Conservation (phyloP, 2,888 invertebrate species). For the Temnothorax rugatulus region DNA sequence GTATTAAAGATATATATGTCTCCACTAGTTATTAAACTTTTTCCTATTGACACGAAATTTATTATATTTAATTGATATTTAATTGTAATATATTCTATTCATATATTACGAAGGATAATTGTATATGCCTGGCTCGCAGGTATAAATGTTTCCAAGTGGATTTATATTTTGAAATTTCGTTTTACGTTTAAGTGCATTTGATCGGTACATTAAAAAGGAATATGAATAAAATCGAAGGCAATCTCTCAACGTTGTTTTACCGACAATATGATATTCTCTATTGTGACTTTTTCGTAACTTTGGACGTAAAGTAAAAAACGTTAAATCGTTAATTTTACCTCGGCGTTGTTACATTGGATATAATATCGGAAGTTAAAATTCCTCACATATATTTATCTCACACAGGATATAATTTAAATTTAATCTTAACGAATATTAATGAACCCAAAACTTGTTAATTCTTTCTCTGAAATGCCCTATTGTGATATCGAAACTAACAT, state of each 20-base stretch:
- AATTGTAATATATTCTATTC: conserved; percentile 73
- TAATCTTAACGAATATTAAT: conserved; percentile 17
- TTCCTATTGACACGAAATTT: conserved; percentile 82
- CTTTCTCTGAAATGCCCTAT: conserved; percentile 56
- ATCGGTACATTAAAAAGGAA: conserved; percentile 24
- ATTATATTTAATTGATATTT: conserved; percentile 79
- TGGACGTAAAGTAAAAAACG: neutral
- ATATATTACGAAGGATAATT: conserved; percentile 57
- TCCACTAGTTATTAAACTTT: conserved; percentile 83
- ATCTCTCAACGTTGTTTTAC: conserved; percentile 28
- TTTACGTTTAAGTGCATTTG: conserved; percentile 41
- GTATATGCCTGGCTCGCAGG: conserved; percentile 53
- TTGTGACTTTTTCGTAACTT: conserved; percentile 21
- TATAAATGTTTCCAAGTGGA: conserved; percentile 64
- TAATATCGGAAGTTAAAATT: conserved; percentile 23
- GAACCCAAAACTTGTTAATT: conserved; percentile 51
- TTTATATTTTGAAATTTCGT: conserved; percentile 43
- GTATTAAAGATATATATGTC: conserved; percentile 81
- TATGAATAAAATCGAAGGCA: neutral
- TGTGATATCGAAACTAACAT: conserved; percentile 53
- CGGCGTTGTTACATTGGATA: conserved; percentile 16
- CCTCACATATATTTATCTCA: neutral
- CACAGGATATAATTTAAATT: conserved; percentile 42
- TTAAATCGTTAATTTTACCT: conserved; percentile 7
- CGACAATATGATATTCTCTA: conserved; percentile 12